Percentiles rank a stretch among this genome's conserved stretches.
Conservation (phyloP, 2,888 invertebrate genomes). For the Nomada hirtipes region DNA sequence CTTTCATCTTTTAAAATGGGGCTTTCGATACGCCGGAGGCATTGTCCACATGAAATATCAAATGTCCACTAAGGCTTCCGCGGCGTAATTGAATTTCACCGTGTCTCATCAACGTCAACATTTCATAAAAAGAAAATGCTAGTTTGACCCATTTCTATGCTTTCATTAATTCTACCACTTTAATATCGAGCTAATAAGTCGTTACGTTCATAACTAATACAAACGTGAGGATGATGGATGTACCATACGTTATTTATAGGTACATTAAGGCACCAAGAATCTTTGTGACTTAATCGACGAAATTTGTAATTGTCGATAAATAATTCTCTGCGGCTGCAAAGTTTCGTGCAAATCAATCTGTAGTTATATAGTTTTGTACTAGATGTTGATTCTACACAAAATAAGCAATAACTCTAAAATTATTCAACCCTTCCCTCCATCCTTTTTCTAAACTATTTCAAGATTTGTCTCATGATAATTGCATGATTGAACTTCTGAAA, state of each 20-base stretch:
- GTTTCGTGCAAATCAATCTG: not conserved
- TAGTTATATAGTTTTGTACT: not conserved
- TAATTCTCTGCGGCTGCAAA: not conserved
- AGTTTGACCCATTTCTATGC: slow-evolving; percentile 50
- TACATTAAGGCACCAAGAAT: slow-evolving; percentile 32
- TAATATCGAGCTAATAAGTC: slow-evolving; percentile 37
- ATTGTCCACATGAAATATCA: slow-evolving; percentile 48
- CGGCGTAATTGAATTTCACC: slow-evolving; percentile 52
- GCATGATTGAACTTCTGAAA: too few relatives aligned
- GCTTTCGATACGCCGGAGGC: slow-evolving; percentile 10
- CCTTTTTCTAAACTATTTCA: too few relatives aligned
- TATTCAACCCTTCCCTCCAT: not conserved
- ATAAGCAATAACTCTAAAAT: not conserved
- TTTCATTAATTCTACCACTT: slow-evolving; percentile 29
- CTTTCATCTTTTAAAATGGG: slow-evolving; percentile 13
- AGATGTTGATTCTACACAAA: not conserved
- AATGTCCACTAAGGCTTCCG: slow-evolving; percentile 50
- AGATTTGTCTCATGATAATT: too few relatives aligned
- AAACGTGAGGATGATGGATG: slow-evolving; percentile 20
- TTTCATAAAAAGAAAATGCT: slow-evolving; percentile 59
- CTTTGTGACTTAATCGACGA: not conserved
- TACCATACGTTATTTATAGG: slow-evolving; percentile 36
- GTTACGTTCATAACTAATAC: slow-evolving; percentile 38
- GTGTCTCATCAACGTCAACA: slow-evolving; percentile 46
- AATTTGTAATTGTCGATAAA: slow-evolving; percentile 4